Evolutionary conservation across 2,888 invertebrate genomes (phyloP).

Genomic region (Marasmarcha lunaedactyla): DNA sequence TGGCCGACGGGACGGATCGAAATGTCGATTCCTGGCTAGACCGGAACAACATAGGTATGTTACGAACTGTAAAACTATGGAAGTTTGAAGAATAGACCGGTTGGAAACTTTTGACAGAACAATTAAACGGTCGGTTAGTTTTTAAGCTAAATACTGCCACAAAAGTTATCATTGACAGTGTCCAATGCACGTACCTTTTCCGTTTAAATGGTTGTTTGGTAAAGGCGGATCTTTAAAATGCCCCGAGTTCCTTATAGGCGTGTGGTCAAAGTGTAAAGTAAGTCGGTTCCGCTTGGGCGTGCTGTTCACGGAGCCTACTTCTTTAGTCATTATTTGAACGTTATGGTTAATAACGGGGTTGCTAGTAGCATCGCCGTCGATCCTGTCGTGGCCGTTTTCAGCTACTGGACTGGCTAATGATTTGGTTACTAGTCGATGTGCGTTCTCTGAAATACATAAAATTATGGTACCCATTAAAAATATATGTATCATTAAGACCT

Average conservation of each 20-base stretch:
- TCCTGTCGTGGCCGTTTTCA: conserved; percentile 47
- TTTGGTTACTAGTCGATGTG: conserved; percentile 74
- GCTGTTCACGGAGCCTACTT: conserved; percentile 40
- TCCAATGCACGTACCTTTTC: conserved; percentile 38
- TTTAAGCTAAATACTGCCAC: no score
- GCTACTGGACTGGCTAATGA: conserved; percentile 39
- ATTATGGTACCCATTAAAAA: background rate
- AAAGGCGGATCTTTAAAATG: conserved; percentile 80
- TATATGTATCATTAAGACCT: background rate
- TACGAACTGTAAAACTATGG: no score
- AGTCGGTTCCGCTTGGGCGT: conserved; percentile 75
- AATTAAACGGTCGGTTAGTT: no score
- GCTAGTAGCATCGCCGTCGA: conserved; percentile 36
- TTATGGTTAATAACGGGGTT: conserved; percentile 23
- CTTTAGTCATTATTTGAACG: conserved; percentile 24
- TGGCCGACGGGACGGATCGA: no score
- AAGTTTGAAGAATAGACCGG: no score
- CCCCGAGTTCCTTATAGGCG: conserved; percentile 76
- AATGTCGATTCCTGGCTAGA: no score
- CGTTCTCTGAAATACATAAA: conserved; percentile 75
- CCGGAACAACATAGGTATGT: no score
- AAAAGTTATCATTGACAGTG: no score
- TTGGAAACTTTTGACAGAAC: no score
- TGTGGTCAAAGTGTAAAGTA: conserved; percentile 80
- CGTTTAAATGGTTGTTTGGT: conserved; percentile 33